Percentiles rank a stretch among this genome's conserved stretches.
phyloP scores from a whole-genome alignment of 2,113 vertebrate genomes.

The Xiphophorus couchianus region DNA sequence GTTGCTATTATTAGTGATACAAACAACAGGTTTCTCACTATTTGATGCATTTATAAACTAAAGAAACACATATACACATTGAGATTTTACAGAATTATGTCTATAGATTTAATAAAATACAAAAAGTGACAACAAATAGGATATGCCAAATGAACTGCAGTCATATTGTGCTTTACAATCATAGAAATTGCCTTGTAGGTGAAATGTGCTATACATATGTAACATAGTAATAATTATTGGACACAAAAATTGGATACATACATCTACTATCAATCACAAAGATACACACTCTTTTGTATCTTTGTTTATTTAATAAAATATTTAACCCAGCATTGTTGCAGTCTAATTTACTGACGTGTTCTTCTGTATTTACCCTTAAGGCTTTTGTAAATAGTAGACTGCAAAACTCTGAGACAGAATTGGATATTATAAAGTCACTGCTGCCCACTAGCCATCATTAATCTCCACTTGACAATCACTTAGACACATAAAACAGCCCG shows the following conservation, averaged over 20 bases:
- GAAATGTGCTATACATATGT: no score
- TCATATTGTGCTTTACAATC: no score
- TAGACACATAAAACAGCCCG: constrained; percentile 46
- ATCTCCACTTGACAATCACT: constrained; percentile 47
- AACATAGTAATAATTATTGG: no score
- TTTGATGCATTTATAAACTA: no score
- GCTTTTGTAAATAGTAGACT: constrained; percentile 2
- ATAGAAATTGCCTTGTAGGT: no score
- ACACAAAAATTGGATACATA: background rate
- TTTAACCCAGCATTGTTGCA: background rate
- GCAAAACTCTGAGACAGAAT: constrained; percentile 26
- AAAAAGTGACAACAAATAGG: no score
- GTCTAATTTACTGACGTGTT: background rate
- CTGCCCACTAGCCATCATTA: constrained; percentile 45
- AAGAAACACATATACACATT: no score
- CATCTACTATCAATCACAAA: background rate
- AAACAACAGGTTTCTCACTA: no score
- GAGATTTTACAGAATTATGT: no score
- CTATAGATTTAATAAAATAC: no score
- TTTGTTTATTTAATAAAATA: background rate
- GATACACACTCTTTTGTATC: background rate
- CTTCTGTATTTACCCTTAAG: constrained; percentile 11
- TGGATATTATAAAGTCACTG: constrained; percentile 43
- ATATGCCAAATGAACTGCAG: no score
- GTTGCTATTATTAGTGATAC: no score